phyloP scores from a whole-genome alignment of 2,797 vertebrate genomes.

The Loriculus beryllinus region DNA sequence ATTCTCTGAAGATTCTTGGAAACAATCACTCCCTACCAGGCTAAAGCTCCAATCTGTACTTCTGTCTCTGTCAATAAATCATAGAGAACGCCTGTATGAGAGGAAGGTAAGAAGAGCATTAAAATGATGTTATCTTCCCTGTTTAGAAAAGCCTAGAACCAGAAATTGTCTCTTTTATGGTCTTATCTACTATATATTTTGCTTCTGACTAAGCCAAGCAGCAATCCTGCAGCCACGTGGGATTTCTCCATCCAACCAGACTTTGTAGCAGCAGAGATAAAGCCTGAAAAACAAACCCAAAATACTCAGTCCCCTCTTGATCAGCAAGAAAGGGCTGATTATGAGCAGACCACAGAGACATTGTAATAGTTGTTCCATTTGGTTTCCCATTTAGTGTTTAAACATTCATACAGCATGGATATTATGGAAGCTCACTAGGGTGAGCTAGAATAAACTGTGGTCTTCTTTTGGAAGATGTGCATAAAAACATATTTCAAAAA shows the following conservation, averaged over 20 bases:
- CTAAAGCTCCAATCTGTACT: neutral
- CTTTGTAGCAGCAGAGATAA: neutral
- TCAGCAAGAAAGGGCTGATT: neutral
- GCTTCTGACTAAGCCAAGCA: neutral
- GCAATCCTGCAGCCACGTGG: neutral
- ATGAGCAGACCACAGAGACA: neutral
- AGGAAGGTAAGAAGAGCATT: neutral
- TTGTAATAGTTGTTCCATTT: neutral
- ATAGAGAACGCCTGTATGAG: neutral
- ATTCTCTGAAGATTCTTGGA: neutral
- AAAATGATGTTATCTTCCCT: neutral
- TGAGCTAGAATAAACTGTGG: neutral
- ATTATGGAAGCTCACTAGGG: neutral
- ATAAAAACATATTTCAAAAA: neutral
- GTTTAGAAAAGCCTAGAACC: neutral
- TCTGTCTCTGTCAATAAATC: neutral
- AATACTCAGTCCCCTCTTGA: neutral
- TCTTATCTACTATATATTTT: neutral
- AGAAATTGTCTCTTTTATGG: neutral
- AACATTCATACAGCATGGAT: neutral
- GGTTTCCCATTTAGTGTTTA: neutral
- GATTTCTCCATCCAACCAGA: neutral
- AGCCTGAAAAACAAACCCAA: neutral
- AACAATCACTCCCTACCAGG: neutral
- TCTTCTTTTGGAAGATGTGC: neutral